Evolutionary conservation across 92 coral and sea anemone genomes (phyloP).

Genomic region (Virgularia gustaviana): DNA sequence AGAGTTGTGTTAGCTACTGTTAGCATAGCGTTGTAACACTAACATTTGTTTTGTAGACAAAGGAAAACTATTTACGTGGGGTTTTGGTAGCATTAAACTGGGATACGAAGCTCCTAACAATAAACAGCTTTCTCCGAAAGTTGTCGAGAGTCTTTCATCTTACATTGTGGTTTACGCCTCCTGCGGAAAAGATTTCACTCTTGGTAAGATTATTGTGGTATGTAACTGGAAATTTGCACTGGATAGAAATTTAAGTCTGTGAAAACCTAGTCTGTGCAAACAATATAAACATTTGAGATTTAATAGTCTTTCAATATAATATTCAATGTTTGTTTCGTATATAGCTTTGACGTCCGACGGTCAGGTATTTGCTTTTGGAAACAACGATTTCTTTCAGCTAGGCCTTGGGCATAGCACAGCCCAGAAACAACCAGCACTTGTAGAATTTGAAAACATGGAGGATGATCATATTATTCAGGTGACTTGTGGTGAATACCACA

Average conservation of each 20-base stretch:
- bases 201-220: slow-evolving; percentile 57
- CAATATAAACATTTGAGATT: neutral
- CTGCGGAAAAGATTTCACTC: slow-evolving; percentile 79
- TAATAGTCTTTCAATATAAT: slow-evolving; percentile 1
- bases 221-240: no score
- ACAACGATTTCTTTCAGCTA: slow-evolving; percentile 78
- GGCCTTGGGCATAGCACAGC: slow-evolving; percentile 55
- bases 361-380: slow-evolving; percentile 79
- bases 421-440: slow-evolving; percentile 57
- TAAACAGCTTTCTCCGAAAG: slow-evolving; percentile 69
- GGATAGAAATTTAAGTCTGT: slow-evolving; percentile 17
- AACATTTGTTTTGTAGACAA: slow-evolving; percentile 45
- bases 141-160: slow-evolving; percentile 64
- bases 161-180: slow-evolving; percentile 69
- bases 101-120: slow-evolving; percentile 70
- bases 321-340: neutral
- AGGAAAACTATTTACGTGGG: slow-evolving; percentile 93
- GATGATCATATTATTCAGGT: slow-evolving; percentile 58
- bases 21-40: no score
- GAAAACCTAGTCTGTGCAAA: neutral
- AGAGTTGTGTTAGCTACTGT: neutral
- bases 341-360: slow-evolving; percentile 79
- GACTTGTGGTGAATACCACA: slow-evolving; percentile 79
- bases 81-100: slow-evolving; percentile 75
- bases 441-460: slow-evolving; percentile 48